Evolutionary conservation across 2,797 vertebrate species (phyloP).

Genomic region (Peromyscus attwateri): DNA sequence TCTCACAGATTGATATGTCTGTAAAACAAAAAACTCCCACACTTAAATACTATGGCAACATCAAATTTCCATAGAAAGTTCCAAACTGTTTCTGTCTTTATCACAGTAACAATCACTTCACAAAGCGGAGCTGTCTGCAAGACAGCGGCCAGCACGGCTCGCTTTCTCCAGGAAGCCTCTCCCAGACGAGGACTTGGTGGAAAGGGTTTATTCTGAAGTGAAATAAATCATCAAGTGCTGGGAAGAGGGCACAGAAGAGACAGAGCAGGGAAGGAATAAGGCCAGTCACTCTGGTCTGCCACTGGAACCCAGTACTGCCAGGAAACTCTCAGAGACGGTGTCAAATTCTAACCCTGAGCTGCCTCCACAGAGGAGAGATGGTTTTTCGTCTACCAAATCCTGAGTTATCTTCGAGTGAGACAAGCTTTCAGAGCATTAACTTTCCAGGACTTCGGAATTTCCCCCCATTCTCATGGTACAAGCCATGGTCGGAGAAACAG

Average conservation of each 20-base stretch:
- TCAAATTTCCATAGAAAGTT: not conserved
- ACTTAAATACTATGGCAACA: not conserved
- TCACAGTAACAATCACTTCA: not conserved
- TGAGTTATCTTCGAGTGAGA: not conserved
- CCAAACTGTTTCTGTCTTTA: conserved; percentile 27
- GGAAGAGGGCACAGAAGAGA: not conserved
- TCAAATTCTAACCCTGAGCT: not conserved
- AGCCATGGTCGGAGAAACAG: too few relatives aligned
- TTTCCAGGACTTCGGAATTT: not conserved
- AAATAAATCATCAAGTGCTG: conserved; percentile 10
- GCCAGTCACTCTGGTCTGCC: not conserved
- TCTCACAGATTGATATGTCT: not conserved
- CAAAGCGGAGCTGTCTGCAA: not conserved
- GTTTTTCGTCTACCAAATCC: not conserved
- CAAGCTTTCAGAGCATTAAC: not conserved
- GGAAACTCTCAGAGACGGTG: not conserved
- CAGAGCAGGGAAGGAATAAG: not conserved
- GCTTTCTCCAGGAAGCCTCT: not conserved
- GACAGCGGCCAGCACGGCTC: not conserved
- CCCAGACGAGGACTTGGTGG: not conserved
- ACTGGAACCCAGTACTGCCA: not conserved
- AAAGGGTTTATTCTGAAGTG: conserved; percentile 11
- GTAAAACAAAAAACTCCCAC: conserved; percentile 24
- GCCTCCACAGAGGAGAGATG: not conserved
- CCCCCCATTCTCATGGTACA: not conserved